Evolutionary conservation across 2,113 vertebrate genomes (phyloP), one percentile per base, ranked within the genome.

Genomic region (Callithrix jacchus): DNA sequence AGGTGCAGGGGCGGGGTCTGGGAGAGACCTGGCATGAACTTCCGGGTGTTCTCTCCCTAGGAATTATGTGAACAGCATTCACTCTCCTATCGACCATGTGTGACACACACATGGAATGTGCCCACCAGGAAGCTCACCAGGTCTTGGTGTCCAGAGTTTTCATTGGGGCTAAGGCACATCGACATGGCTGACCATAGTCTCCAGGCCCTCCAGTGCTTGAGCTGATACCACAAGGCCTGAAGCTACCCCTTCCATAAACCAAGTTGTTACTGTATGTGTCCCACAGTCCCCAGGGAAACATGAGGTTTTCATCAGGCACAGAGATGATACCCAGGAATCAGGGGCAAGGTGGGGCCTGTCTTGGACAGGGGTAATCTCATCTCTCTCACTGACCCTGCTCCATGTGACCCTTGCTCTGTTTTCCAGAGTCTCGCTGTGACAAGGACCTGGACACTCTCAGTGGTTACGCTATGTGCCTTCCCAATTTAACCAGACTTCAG

Each of bases 391-490:
- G 70, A 87, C 13, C 12, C 64, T 96, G 27, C 27, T 27, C 32
- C 27, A 20, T n/a, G 20, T 87, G 61, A 40, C 45, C 21, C n/a
- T 68, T 71, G 40, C 58, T 54, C 6, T 87, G 52, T 95, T 49
- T 91, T 96, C 27, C 98, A 99, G 99, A 99, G 66, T 99, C 99
- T 97, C 99, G 99, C 95, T 99, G 99, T 97, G 99, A 99, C 90
- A 99, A 99, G 97, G 99, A 99, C 92, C 99, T 99, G 99, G 99
- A 99, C 98, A 99, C 99, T 20, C 99, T 99, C 74, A 99, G 99
- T 42, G 99, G 99, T 68, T 99, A 99, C 4, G 99, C 99, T 1
- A 98, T 99, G 98, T 99, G 99, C 98, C 99, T 99, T 98, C 99
- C 99, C 80, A 99, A 99, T 93, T 99, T 99, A 42, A 99, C 99